Conservation (phyloP, 2,113 vertebrate species). For the Tachysurus vachellii region DNA sequence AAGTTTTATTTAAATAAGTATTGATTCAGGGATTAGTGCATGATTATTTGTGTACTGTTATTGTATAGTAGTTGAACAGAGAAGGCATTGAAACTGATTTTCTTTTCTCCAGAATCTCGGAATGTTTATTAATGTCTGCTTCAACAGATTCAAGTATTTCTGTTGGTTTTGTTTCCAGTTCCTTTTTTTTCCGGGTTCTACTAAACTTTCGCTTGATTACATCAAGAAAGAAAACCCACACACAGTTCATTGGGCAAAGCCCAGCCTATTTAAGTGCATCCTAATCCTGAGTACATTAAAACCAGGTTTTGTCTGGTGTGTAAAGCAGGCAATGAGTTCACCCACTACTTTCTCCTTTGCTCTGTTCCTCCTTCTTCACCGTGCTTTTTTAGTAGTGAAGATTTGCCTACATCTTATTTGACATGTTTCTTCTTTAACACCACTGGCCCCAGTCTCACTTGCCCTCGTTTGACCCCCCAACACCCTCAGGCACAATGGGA, state of each 20-base stretch:
- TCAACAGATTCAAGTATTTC: background rate
- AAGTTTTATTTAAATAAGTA: no score
- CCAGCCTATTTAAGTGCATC: slow-evolving; percentile 49
- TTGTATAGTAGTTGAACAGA: background rate
- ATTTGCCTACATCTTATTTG: slow-evolving; percentile 16
- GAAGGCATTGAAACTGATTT: background rate
- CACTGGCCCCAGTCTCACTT: slow-evolving; percentile 21
- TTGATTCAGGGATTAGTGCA: no score
- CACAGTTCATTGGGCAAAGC: slow-evolving; percentile 5
- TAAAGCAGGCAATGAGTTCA: slow-evolving; percentile 38
- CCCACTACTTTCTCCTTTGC: slow-evolving; percentile 25
- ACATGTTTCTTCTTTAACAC: slow-evolving; percentile 10
- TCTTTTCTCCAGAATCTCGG: background rate
- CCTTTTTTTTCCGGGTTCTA: background rate
- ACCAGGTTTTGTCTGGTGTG: slow-evolving; percentile 52
- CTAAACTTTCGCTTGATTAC: background rate
- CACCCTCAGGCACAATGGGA: slow-evolving; percentile 37
- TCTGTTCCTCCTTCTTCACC: slow-evolving; percentile 36
- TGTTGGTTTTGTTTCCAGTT: background rate
- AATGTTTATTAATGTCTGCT: background rate
- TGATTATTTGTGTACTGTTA: no score
- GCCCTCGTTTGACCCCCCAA: slow-evolving; percentile 5
- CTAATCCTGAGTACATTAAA: slow-evolving; percentile 59
- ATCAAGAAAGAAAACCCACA: slow-evolving; percentile 5
- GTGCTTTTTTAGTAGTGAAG: slow-evolving; percentile 5